These are phyloP conservation scores for Drosophila melanogaster DNA, from an alignment of 1,140 invertebrate species.

Conservation along the genomic window DNA sequence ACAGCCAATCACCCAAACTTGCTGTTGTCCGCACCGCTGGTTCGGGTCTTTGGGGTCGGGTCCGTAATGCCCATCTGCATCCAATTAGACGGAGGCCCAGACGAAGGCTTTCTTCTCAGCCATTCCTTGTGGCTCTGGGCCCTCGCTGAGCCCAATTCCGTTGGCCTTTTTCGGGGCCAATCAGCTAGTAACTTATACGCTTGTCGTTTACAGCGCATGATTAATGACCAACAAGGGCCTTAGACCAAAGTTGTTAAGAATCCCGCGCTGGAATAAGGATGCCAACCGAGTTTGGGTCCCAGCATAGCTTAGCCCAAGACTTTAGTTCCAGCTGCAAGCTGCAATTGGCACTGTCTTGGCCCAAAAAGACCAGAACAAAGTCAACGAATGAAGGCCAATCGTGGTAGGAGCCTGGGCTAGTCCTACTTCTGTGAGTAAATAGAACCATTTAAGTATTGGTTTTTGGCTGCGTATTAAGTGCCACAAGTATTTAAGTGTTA, in stretches of 20 bases:
- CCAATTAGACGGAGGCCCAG: conserved; percentile 65
- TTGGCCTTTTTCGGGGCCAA: conserved; percentile 77
- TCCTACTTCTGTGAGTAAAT: no score
- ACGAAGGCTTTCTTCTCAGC: conserved; percentile 32
- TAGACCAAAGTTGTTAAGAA: conserved; percentile 43
- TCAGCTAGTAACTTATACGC: conserved; percentile 80
- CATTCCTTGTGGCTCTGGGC: conserved; percentile 36
- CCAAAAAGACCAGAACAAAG: conserved; percentile 26
- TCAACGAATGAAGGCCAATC: conserved; percentile 65
- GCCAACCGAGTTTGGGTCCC: conserved; percentile 31
- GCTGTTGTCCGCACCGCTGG: conserved; percentile 6
- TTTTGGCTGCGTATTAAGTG: neutral
- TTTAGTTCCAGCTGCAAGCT: conserved; percentile 7
- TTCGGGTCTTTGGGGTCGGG: conserved; percentile 32
- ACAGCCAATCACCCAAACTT: conserved; percentile 21
- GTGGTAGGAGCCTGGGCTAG: conserved; percentile 45
- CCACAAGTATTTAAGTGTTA: neutral
- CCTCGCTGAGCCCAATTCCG: conserved; percentile 63
- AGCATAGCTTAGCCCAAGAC: neutral
- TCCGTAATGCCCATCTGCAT: conserved; percentile 73
- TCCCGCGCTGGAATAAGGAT: conserved; percentile 41
- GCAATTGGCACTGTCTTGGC: conserved; percentile 54
- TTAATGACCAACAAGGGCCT: conserved; percentile 81
- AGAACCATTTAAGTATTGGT: no score
- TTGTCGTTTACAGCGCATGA: conserved; percentile 81